These are phyloP conservation scores for Volucella bombylans DNA, from an alignment of 2,888 invertebrate species.

Conservation along the genomic window DNA sequence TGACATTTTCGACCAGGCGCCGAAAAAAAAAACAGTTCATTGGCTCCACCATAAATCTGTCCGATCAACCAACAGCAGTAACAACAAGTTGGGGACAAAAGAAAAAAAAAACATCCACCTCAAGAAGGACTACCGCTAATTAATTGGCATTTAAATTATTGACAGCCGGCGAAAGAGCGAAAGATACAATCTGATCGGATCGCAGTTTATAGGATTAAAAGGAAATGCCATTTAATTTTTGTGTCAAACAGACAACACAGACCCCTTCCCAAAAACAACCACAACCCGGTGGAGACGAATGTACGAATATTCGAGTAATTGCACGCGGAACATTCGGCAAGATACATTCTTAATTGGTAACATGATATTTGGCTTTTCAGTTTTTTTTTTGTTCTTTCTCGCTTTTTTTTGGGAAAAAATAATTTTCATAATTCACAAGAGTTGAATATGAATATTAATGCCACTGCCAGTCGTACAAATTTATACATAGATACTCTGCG, in stretches of 20 bases:
- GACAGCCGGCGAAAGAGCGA: constrained; percentile 58
- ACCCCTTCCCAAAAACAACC: background rate
- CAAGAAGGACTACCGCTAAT: constrained; percentile 58
- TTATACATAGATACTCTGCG: constrained; percentile 11
- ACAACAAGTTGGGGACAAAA: background rate
- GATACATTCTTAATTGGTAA: constrained; percentile 65
- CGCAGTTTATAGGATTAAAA: constrained; percentile 66
- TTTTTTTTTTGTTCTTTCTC: too few relatives aligned
- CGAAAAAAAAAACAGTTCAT: constrained; percentile 41
- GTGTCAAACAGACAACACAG: constrained; percentile 23
- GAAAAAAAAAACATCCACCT: constrained; percentile 7
- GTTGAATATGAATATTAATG: constrained; percentile 7
- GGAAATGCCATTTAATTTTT: constrained; percentile 45
- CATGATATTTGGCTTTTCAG: constrained; percentile 39
- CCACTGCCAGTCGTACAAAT: constrained; percentile 23
- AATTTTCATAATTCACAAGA: constrained; percentile 21
- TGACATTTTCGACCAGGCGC: constrained; percentile 30
- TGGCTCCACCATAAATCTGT: constrained; percentile 48
- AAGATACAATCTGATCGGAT: constrained; percentile 68
- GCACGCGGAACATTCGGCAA: background rate
- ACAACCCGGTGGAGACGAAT: too few relatives aligned
- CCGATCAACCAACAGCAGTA: background rate
- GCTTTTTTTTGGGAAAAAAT: constrained; percentile 21
- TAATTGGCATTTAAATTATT: constrained; percentile 73
- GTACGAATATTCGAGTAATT: constrained; percentile 7